These are phyloP conservation scores for Tetrao urogallus DNA, from an alignment of 2,113 vertebrate genomes.

Conservation along the genomic window DNA sequence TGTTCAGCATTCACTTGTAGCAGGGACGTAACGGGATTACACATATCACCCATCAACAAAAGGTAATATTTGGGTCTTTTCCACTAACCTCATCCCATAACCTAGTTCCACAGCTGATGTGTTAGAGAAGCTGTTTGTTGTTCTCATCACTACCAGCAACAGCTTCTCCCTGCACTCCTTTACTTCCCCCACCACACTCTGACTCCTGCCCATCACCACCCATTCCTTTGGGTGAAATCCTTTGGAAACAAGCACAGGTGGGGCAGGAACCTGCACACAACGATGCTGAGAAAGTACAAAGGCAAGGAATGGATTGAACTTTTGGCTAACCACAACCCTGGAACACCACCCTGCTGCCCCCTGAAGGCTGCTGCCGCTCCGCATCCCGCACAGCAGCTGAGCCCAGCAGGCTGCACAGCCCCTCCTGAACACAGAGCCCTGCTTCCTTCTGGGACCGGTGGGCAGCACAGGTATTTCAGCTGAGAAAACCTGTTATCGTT, in stretches of 20 bases:
- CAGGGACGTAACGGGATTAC: not conserved
- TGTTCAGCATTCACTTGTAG: not conserved
- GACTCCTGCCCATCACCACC: not conserved
- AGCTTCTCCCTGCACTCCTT: not conserved
- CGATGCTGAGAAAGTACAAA: not conserved
- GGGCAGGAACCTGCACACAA: not conserved
- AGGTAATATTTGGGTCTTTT: not conserved
- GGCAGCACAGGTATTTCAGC: not conserved
- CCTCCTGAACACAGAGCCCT: not conserved
- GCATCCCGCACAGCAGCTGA: too few relatives aligned
- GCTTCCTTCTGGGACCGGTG: not conserved
- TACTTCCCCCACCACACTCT: not conserved
- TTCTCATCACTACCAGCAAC: not conserved
- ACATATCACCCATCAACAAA: not conserved
- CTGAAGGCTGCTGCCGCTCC: too few relatives aligned
- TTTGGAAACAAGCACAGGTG: not conserved
- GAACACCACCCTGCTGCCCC: not conserved
- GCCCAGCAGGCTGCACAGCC: not conserved
- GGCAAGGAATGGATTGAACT: not conserved
- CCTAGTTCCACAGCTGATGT: not conserved
- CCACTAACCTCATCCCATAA: not conserved
- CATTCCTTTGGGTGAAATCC: not conserved
- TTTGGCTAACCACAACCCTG: not conserved
- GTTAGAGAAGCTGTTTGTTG: not conserved
- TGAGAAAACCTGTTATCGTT: not conserved